Evolutionary conservation across 2,888 invertebrate genomes (phyloP).

Genomic region (Amphipoea oculea): DNA sequence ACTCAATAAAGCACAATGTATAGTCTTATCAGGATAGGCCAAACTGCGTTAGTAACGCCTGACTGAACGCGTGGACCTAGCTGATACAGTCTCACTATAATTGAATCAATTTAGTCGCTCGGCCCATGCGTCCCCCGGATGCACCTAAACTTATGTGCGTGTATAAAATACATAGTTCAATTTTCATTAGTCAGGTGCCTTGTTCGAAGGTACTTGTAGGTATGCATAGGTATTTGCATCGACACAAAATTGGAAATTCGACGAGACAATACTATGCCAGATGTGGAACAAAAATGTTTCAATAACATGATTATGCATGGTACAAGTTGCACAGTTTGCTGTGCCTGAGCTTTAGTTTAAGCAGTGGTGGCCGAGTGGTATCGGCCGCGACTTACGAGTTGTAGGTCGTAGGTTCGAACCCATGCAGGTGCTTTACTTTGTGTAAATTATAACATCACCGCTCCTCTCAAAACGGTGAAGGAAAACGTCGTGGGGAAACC

Average conservation of each 20-base stretch:
- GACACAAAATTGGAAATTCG: not conserved
- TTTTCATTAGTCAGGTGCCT: not conserved
- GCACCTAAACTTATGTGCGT: not conserved
- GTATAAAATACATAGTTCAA: not conserved
- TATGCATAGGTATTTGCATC: not conserved
- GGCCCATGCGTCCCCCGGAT: not conserved
- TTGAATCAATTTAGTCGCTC: conserved; percentile 27
- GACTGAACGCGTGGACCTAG: conserved; percentile 1
- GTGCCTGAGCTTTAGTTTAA: not conserved
- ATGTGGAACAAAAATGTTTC: not conserved
- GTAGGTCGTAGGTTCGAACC: no score
- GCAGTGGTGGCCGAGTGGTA: no score
- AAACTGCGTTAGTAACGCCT: conserved; percentile 4
- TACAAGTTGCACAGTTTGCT: not conserved
- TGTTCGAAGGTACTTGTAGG: not conserved
- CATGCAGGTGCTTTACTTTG: no score
- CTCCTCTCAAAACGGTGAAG: no score
- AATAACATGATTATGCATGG: not conserved
- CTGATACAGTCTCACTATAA: conserved; percentile 4
- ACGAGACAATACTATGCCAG: not conserved
- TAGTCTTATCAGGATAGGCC: not conserved
- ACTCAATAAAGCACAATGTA: not conserved
- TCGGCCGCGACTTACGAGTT: no score
- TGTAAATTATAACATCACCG: no score
- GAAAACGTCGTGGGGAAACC: no score